These are phyloP conservation scores for Platyscapa corneri DNA, from an alignment of 1,140 invertebrate species.

Conservation along the genomic window DNA sequence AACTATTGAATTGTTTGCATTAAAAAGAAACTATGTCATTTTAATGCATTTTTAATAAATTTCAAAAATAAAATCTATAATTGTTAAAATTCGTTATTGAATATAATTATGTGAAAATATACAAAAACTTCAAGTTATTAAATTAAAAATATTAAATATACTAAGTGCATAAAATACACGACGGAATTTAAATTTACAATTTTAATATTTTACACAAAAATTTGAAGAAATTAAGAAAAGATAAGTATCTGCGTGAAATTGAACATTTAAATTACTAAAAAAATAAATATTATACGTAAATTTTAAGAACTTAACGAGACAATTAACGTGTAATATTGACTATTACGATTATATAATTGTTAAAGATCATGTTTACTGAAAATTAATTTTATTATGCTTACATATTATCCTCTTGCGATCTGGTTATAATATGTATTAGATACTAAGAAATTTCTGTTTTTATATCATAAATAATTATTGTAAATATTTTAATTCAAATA, in stretches of 20 bases:
- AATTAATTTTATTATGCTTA: slow-evolving; percentile 32
- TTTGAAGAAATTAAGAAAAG: neutral
- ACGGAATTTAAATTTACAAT: neutral
- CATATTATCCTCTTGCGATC: slow-evolving; percentile 24
- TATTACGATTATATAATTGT: slow-evolving; percentile 39
- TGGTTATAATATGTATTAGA: slow-evolving; percentile 10
- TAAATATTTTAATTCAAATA: slow-evolving; percentile 27
- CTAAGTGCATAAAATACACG: neutral
- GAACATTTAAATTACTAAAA: neutral
- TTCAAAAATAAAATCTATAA: no score
- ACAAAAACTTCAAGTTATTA: neutral
- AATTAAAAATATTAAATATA: neutral
- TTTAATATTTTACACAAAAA: slow-evolving; percentile 4
- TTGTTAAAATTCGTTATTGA: no score
- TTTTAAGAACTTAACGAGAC: neutral
- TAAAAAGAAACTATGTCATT: no score
- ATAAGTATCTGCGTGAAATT: neutral
- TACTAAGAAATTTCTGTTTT: neutral
- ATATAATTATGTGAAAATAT: neutral
- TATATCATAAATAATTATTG: neutral
- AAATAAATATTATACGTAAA: neutral
- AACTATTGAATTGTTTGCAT: no score
- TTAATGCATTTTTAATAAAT: no score
- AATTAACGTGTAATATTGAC: slow-evolving; percentile 3
- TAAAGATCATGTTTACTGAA: neutral